These are phyloP conservation scores for Callospermophilus lateralis DNA, from an alignment of 2,113 vertebrate genomes.

Conservation along the genomic window DNA sequence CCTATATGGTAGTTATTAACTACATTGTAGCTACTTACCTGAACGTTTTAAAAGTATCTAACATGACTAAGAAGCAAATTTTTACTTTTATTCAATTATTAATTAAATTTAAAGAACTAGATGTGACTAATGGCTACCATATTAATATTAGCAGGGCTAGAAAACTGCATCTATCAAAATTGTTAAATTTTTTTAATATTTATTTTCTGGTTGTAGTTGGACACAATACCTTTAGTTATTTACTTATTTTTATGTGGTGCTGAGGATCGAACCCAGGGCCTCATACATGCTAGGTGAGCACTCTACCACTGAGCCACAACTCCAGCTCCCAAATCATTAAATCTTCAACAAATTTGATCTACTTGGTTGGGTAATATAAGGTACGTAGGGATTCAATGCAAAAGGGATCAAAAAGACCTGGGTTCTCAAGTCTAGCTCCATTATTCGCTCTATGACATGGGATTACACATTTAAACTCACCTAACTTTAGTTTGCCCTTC, in stretches of 20 bases:
- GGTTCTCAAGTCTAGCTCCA: slow-evolving; percentile 16
- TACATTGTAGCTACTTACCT: background rate
- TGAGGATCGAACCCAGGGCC: too few relatives aligned
- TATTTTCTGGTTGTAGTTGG: too few relatives aligned
- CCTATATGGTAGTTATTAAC: background rate
- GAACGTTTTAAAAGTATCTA: slow-evolving; percentile 15
- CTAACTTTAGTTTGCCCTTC: slow-evolving; percentile 23
- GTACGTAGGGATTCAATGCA: background rate
- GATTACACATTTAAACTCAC: background rate
- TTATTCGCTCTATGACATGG: background rate
- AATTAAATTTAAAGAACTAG: slow-evolving; percentile 44
- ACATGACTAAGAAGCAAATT: background rate
- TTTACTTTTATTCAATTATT: slow-evolving; percentile 43
- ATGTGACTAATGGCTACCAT: background rate
- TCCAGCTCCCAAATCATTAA: too few relatives aligned
- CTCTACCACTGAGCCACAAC: too few relatives aligned
- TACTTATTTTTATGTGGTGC: too few relatives aligned
- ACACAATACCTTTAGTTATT: too few relatives aligned
- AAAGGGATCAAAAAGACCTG: background rate
- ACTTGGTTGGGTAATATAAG: background rate
- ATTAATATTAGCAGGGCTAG: background rate
- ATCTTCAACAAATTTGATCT: slow-evolving; percentile 39
- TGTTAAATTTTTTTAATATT: background rate
- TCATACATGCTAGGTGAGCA: too few relatives aligned
- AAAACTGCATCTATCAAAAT: slow-evolving; percentile 39